Evolutionary conservation across 2,797 vertebrate species (phyloP), one percentile per base, ranked within the genome.

Genomic region (Etheostoma perlongum): DNA sequence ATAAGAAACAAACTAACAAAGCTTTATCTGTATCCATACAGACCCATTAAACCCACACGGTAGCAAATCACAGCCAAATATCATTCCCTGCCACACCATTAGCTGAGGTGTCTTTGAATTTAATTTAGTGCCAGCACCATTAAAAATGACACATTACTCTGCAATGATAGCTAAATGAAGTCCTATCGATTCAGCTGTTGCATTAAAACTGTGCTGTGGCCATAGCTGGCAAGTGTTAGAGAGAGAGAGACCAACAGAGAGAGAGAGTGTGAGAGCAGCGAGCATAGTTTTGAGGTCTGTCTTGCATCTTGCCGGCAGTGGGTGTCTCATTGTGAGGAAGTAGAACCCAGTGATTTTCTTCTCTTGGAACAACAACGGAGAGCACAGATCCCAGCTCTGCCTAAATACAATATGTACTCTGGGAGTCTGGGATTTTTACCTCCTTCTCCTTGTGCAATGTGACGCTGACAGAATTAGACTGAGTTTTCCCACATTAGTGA

Each of bases 91-190:
- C 92, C 88, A 92, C 92, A 82, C 92, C 91, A 93, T 94, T 94
- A 94, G 90, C 90, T 74, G 91, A 87, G 89, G 91, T 92, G 90
- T 92, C 91, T 94, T 91, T 92, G 92, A 92, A 93, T 94, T 94
- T 94, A 93, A 94, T 94, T 94, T 92, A 94, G 93, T 94, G 83
- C 83, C 76, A 87, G 88, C 60, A 3, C 92, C 91, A 93, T 93
- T 93, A 93, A 93, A 93, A 94, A 94, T 94, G 92, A 94, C 93
- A 94, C 91, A 94, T 93, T 92, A 94, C 92, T 88, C 90, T 78
- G 86, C 92, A 92, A 93, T 93, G 93, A 93, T 93, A 92, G 91
- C 91, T 94, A 90, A 93, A 94, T 94, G 88, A 94, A 94, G 90
- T 94, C 89, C 86, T 91, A 94, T 94, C 91, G 93, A 94, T 94